Conservation (phyloP, 2,888 invertebrate genomes). For the Listrodromus nycthemerus region DNA sequence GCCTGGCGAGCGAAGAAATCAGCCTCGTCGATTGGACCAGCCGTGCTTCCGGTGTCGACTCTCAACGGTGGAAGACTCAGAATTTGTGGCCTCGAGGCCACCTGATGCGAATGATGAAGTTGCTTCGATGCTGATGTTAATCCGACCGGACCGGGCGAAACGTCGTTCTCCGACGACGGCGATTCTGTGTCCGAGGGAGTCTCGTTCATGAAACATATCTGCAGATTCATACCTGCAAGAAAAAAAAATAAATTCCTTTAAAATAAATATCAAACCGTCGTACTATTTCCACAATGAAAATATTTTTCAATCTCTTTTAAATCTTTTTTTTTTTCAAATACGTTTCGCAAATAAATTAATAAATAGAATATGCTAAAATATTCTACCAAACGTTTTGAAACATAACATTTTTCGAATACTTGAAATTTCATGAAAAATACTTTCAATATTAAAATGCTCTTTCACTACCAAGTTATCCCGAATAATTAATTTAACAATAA, state of each 20-base stretch:
- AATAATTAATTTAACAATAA: constrained; percentile 35
- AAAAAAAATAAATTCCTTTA: constrained; percentile 47
- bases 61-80: constrained; percentile 81
- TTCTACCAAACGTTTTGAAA: too few relatives aligned
- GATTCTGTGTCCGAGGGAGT: constrained; percentile 94
- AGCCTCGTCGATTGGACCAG: constrained; percentile 87
- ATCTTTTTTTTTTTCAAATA: too few relatives aligned
- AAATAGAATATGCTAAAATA: too few relatives aligned
- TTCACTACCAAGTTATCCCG: not conserved
- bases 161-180: constrained; percentile 90
- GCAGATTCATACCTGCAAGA: constrained; percentile 93
- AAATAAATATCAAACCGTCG: constrained; percentile 15
- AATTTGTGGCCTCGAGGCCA: constrained; percentile 78
- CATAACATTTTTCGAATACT: too few relatives aligned
- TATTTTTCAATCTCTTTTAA: too few relatives aligned
- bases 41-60: constrained; percentile 75
- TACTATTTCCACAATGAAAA: not conserved
- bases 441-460: too few relatives aligned
- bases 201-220: constrained; percentile 98
- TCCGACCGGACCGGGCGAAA: constrained; percentile 71
- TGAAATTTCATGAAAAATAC: too few relatives aligned
- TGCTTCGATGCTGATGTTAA: constrained; percentile 69
- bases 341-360: too few relatives aligned
- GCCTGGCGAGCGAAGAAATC: constrained; percentile 93
- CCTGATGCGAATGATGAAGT: constrained; percentile 55